Base-by-base conservation (phyloP, 2,113 vertebrate species). In the Stegastes partitus region DNA sequence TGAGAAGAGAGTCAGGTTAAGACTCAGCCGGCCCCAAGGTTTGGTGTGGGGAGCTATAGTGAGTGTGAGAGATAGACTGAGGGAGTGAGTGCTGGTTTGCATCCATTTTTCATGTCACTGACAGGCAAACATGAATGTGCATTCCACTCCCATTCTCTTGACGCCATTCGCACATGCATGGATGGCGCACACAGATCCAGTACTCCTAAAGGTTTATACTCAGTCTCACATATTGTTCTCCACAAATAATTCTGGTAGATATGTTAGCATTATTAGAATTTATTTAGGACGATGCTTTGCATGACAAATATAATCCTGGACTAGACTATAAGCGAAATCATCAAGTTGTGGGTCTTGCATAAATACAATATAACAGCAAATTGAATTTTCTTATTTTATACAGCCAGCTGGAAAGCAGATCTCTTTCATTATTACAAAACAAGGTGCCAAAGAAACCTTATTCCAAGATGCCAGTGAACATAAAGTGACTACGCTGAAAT, bases 51-150 rank as follows among this genome's bases (percentile, higher is more conserved):
- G 14, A 56, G 11, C 66, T 12, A 25, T 16, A 62, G 57, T 56
- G 65, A 67, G 44, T 25, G 61, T 54, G 63, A 81, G 70, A 23
- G 62, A 71, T 28, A 55, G 56, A 79, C 23, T 23, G 47, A 64
- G 11, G 14, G 44, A 69, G 59, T n/a, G 22, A 81, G 49, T 62
- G 64, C 42, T 72, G 34, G 56, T 82, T 81, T 80, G 45, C 80
- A 82, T 90, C 21, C 42, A 87, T 89, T 84, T 89, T 81, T 74
- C 61, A 82, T 82, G 80, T 79, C 72, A 71, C 65, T 77, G 31
- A 18, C 11, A 44, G 31, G 61, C 49, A 68, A 47, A 83, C 68
- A 67, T 50, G 34, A 61, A 79, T 57, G 47, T 80, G 55, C 12
- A 49, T 23, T 55, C 11, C 39, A 64, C 3, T 67, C n/a, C 0